Evolutionary conservation across 92 coral and sea anemone genomes (phyloP).

Genomic region (Nematostella vectensis): DNA sequence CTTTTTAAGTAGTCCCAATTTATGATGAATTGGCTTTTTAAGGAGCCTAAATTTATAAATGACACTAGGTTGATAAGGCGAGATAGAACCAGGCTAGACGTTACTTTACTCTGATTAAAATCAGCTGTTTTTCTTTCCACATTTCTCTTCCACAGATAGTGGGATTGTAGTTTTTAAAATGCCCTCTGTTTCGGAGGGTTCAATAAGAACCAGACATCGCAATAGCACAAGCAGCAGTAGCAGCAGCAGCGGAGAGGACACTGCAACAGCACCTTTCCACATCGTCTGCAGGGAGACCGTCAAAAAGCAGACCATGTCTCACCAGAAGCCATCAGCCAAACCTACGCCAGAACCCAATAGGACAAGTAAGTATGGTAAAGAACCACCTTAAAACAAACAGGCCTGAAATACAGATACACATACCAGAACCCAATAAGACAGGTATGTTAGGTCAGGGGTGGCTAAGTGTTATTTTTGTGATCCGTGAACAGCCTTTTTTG

Average conservation of each 20-base stretch:
- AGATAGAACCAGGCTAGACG: too few species aligned
- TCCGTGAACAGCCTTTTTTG: too few species aligned
- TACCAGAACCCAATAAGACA: too few species aligned
- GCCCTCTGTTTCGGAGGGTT: conserved; percentile 47
- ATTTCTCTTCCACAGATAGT: conserved; percentile 20
- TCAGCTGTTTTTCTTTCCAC: too few species aligned
- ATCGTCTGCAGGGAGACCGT: conserved; percentile 7
- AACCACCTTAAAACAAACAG: conserved; percentile 7
- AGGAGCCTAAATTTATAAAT: too few species aligned
- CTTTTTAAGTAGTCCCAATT: too few species aligned
- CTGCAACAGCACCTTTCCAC: conserved; percentile 57
- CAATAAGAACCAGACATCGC: conserved; percentile 6
- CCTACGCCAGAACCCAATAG: conserved; percentile 59
- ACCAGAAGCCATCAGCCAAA: conserved; percentile 47
- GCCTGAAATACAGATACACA: background rate
- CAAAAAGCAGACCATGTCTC: conserved; percentile 43
- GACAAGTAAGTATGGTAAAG: conserved; percentile 37
- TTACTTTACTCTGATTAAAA: too few species aligned
- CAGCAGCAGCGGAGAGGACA: conserved; percentile 85
- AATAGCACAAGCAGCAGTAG: conserved; percentile 25
- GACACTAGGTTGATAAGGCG: too few species aligned
- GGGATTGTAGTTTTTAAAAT: conserved; percentile 56
- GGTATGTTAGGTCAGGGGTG: too few species aligned
- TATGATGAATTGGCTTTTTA: too few species aligned
- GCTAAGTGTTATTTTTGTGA: too few species aligned